Evolutionary conservation across 2,888 invertebrate genomes (phyloP).

Genomic region (Caenorhabditis angaria): DNA sequence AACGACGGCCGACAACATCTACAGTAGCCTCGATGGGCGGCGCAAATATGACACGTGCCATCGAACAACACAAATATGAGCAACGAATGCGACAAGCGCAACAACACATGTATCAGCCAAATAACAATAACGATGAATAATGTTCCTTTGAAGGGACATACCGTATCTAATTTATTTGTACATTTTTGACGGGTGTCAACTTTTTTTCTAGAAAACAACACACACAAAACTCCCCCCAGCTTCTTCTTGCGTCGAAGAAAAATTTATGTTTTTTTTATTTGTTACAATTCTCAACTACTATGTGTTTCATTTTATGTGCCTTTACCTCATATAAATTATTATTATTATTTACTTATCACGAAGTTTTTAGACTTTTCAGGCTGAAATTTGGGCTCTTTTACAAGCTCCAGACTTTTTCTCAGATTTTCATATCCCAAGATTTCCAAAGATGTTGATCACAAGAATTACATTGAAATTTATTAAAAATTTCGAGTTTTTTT

Average conservation of each 20-base stretch:
- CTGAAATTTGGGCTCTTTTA: no score
- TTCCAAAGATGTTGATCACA: no score
- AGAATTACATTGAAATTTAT: no score
- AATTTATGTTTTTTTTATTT: constrained; percentile 21
- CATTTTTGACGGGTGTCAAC: background rate
- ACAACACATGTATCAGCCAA: constrained; percentile 69
- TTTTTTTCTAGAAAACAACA: background rate
- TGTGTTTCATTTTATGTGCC: constrained; percentile 9
- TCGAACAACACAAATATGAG: constrained; percentile 42
- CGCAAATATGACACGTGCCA: constrained; percentile 30
- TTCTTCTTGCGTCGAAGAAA: constrained; percentile 40
- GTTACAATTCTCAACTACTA: background rate
- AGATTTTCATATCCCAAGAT: no score
- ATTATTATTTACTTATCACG: background rate
- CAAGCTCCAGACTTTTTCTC: no score
- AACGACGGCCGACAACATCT: constrained; percentile 37
- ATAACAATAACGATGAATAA: constrained; percentile 1
- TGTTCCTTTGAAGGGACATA: background rate
- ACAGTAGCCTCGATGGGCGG: constrained; percentile 37
- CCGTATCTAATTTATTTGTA: background rate
- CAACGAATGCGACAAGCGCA: constrained; percentile 62
- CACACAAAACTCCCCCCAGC: constrained; percentile 11
- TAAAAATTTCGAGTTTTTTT: no score
- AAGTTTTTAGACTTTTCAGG: background rate
- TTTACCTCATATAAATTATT: constrained; percentile 15